Base-by-base conservation (phyloP, 2,888 invertebrate genomes). In the Myathropa florea region DNA sequence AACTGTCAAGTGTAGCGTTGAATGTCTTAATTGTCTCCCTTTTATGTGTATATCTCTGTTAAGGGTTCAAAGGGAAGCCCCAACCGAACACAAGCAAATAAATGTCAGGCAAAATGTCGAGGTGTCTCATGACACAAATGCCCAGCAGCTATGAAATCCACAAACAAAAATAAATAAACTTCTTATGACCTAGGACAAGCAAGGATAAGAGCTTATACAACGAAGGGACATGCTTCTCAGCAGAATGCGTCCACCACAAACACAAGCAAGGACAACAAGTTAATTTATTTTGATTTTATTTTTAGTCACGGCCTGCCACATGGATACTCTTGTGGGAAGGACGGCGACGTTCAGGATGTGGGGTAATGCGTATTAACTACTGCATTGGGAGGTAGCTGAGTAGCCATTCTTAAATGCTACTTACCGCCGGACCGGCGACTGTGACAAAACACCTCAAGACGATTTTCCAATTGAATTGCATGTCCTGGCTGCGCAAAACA, bases 101-200 rank as follows among this genome's bases (percentile, higher is more conserved):
- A 24, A 64, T 63, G 18, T 59, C 36, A 75, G 64, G 39, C 12
- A 18, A 75, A 65, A 75, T 39, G 55, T 59, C 23, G 39, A 39
- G 65, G 28, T 59, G 39, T 36, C 39, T n/a, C 65, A 59, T 57
- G 28, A 28, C 39, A 64, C 36, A 36, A 75, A 65, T 39, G 64
- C 57, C 64, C 57, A 67, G n/a, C 23, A 24, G 59, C 59, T 57
- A 39, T 36, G 23, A 9, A 67, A 46, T 46, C 23, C n/a, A 46
- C n/a, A 60, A 14, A 61, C 36, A 64, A 26, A 57, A n/a, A 70
- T 23, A 36, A 70, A 57, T 55, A 63, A 36, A 46, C 18, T 28
- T 28, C 63, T 39, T 70, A 28, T 63, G 78, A 78, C 78, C 78
- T 78, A 64, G 61, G 78, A 78, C 77, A 77, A 77, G 46, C 53